Evolutionary conservation across 37 sponge, comb jelly and placozoan species (phyloP).

Genomic region (Agelas oroides): DNA sequence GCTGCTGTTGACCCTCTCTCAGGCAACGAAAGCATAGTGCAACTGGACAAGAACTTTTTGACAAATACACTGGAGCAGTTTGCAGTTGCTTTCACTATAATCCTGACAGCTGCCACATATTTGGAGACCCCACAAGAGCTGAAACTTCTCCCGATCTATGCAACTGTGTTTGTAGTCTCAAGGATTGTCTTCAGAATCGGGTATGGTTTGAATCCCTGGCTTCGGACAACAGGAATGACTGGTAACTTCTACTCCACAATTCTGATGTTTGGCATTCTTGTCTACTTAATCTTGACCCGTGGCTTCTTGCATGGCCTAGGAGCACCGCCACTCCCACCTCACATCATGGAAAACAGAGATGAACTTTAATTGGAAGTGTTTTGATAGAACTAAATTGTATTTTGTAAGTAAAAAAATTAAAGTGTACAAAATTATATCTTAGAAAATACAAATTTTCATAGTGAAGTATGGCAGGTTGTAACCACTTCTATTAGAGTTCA

Average conservation of each 20-base stretch:
- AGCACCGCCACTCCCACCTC: too few species aligned
- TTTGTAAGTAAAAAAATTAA: not conserved
- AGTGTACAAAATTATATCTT: not conserved
- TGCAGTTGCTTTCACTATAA: not conserved
- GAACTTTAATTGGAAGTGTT: too few species aligned
- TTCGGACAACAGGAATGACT: constrained; percentile 44
- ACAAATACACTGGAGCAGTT: constrained; percentile 67
- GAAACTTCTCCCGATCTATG: constrained; percentile 53
- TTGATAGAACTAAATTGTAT: not conserved
- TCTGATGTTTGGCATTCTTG: not conserved
- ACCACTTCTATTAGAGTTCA: not conserved
- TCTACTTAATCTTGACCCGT: constrained; percentile 3
- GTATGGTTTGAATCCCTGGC: constrained; percentile 33
- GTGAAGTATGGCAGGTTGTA: too few species aligned
- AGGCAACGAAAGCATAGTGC: constrained; percentile 56
- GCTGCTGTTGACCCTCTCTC: constrained; percentile 35
- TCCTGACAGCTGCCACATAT: constrained; percentile 20
- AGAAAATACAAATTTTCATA: too few species aligned
- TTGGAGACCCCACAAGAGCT: constrained; percentile 42
- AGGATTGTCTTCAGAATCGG: constrained; percentile 54
- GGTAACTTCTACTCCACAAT: not conserved
- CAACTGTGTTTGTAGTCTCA: constrained; percentile 26
- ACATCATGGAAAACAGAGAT: too few species aligned
- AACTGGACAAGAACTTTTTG: constrained; percentile 49
- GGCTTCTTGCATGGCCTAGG: too few species aligned